Percentiles rank a stretch among this genome's conserved stretches.
Evolutionary conservation across 92 coral and sea anemone species (phyloP).

Genomic region (Anthopleura xanthogrammica): DNA sequence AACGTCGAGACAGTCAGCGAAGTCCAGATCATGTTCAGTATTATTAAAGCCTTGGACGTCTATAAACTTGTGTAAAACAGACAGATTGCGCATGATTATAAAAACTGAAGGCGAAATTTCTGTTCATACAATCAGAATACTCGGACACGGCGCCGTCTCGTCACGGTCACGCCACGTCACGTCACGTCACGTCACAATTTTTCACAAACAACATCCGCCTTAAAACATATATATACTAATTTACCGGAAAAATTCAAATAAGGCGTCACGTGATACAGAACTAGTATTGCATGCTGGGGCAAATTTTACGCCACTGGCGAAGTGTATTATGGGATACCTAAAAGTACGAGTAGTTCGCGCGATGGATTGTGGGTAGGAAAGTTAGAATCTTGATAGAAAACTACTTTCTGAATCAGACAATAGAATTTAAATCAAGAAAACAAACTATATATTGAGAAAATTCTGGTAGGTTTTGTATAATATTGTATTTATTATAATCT

Average conservation of each 20-base stretch:
- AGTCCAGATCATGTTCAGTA: background rate
- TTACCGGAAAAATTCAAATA: background rate
- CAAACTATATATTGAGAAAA: too few relatives aligned
- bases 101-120: too few relatives aligned
- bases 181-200: background rate
- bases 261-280: background rate
- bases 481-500: too few relatives aligned
- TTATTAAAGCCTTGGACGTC: background rate
- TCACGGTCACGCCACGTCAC: too few relatives aligned
- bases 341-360: background rate
- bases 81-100: too few relatives aligned
- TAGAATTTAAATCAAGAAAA: too few relatives aligned
- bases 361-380: background rate
- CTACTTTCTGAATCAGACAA: too few relatives aligned
- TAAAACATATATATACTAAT: background rate
- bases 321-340: conserved; percentile 5
- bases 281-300: background rate
- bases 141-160: too few relatives aligned
- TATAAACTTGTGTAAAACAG: too few relatives aligned
- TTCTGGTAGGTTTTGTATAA: too few relatives aligned
- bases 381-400: too few relatives aligned
- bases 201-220: background rate
- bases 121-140: too few relatives aligned
- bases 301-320: background rate
- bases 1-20: background rate